A percentile compares a stretch with the other conserved stretches of the same genome.
phyloP scores from a whole-genome alignment of 2,113 vertebrate genomes.

The Lates calcarifer region DNA sequence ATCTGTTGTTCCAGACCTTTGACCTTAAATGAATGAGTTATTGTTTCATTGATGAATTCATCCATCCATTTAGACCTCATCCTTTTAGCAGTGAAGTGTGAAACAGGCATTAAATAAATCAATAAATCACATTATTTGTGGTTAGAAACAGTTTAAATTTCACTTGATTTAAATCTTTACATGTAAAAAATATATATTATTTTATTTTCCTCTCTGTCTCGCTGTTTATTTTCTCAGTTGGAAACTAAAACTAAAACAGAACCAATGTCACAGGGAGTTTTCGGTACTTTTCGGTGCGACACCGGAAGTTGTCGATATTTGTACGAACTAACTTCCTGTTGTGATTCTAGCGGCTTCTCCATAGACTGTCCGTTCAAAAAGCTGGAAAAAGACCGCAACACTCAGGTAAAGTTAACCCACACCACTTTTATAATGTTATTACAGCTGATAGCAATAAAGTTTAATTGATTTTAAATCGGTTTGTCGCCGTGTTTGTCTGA shows the following conservation, averaged over 20 bases:
- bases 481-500: not conserved
- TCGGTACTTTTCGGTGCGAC: not conserved
- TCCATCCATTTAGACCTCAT: no score
- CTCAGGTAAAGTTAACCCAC: not conserved
- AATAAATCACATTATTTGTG: no score
- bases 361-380: not conserved
- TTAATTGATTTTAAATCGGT: not conserved
- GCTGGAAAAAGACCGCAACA: rapidly evolving
- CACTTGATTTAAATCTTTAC: no score
- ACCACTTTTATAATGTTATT: rapidly evolving
- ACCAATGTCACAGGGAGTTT: not conserved
- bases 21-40: no score
- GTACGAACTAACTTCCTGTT: slow-evolving; percentile 28
- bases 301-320: not conserved
- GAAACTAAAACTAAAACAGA: not conserved
- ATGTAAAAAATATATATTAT: no score
- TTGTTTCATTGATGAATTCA: no score
- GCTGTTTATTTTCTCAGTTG: no score
- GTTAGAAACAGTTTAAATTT: no score
- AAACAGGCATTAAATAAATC: no score
- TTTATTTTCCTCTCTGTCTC: no score
- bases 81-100: no score
- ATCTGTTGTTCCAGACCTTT: no score
- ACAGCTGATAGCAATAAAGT: rapidly evolving
- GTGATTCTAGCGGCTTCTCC: rapidly evolving